A percentile compares a stretch with the other conserved stretches of the same genome.
phyloP scores from a whole-genome alignment of 2,888 invertebrate genomes.

The Perizoma flavofasciatum region DNA sequence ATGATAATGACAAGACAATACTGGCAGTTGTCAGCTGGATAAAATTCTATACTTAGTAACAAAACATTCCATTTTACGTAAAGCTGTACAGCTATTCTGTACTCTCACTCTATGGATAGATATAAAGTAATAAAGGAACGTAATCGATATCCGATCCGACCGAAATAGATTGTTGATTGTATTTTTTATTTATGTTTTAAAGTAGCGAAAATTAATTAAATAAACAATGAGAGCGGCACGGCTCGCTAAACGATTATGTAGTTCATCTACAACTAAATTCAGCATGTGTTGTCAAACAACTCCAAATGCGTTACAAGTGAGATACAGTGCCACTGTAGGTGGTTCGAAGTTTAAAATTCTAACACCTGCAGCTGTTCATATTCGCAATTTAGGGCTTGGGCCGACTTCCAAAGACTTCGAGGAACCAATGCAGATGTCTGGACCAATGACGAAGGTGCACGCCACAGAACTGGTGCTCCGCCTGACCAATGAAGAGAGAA shows the following conservation, averaged over 20 bases:
- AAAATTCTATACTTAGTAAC: too few species aligned
- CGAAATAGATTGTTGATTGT: too few species aligned
- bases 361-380: constrained; percentile 50
- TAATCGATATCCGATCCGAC: too few species aligned
- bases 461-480: constrained; percentile 89
- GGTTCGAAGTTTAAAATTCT: constrained; percentile 52
- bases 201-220: constrained; percentile 5
- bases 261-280: constrained; percentile 44
- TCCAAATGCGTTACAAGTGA: constrained; percentile 55
- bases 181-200: too few species aligned
- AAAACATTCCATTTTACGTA: too few species aligned
- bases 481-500: constrained; percentile 89
- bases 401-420: constrained; percentile 77
- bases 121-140: too few species aligned
- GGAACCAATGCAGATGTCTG: constrained; percentile 61
- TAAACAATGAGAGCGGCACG: constrained; percentile 58
- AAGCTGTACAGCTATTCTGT: too few species aligned
- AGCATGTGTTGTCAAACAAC: constrained; percentile 55
- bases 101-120: too few species aligned
- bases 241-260: constrained; percentile 51
- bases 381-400: constrained; percentile 69
- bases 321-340: constrained; percentile 61
- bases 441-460: constrained; percentile 86
- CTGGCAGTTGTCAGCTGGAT: too few species aligned
- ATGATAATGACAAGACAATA: too few species aligned